Conservation (phyloP, 2,113 vertebrate species). For the Eurypyga helias region DNA sequence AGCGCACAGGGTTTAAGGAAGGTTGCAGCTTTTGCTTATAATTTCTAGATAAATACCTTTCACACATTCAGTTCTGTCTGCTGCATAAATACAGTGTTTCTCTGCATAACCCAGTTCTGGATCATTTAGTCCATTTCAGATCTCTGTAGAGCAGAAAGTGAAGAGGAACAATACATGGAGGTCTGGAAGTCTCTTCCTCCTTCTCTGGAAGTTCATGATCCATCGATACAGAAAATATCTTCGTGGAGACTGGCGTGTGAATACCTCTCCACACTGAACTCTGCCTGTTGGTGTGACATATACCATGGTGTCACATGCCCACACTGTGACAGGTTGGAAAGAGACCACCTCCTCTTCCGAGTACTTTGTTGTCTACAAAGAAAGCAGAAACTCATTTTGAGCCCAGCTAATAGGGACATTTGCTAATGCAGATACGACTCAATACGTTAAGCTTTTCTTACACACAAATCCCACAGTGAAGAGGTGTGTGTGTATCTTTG, state of each 20-base stretch:
- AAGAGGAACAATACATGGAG: not conserved
- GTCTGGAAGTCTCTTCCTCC: not conserved
- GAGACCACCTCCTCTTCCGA: not conserved
- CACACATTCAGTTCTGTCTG: not conserved
- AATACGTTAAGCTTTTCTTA: not conserved
- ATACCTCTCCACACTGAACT: not conserved
- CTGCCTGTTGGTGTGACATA: not conserved
- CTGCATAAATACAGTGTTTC: not conserved
- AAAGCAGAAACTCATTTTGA: not conserved
- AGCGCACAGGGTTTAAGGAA: not conserved
- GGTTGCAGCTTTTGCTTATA: not conserved
- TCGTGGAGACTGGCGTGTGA: not conserved
- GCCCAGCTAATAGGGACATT: not conserved
- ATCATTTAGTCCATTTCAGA: not conserved
- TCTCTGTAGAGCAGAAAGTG: not conserved
- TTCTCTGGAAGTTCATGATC: not conserved
- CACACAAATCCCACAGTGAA: not conserved
- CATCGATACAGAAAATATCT: accelerated
- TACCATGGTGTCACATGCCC: not conserved
- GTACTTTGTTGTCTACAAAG: not conserved
- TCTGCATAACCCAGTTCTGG: not conserved
- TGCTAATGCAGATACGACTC: not conserved
- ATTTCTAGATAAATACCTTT: not conserved
- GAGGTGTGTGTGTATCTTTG: not conserved
- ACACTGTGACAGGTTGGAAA: not conserved